phyloP scores from a whole-genome alignment of 2,797 vertebrate genomes.

The Poecilia picta region DNA sequence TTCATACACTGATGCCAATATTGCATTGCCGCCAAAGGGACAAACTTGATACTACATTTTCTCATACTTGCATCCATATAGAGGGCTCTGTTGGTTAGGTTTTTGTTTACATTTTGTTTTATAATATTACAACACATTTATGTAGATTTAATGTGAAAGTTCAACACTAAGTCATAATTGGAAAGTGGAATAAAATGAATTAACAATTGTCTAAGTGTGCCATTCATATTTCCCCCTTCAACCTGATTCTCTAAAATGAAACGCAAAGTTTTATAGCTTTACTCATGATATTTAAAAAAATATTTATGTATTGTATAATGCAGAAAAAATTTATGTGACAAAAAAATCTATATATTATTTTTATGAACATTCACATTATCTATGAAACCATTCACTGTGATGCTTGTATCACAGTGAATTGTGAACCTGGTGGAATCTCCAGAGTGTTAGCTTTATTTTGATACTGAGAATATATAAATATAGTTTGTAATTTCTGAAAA shows the following conservation, averaged over 20 bases:
- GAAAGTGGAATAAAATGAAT: background rate
- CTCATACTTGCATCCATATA: background rate
- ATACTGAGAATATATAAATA: background rate
- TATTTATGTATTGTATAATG: background rate
- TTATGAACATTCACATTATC: background rate
- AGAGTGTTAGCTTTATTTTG: background rate
- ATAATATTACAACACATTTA: background rate
- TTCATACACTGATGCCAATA: background rate
- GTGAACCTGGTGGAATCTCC: background rate
- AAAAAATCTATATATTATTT: background rate
- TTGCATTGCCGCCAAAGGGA: conserved; percentile 49
- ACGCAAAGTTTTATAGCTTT: background rate
- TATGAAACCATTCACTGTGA: background rate
- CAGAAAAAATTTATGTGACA: background rate
- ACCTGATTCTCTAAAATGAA: background rate
- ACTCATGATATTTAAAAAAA: background rate
- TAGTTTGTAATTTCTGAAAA: background rate
- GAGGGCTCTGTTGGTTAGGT: background rate
- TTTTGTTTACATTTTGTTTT: background rate
- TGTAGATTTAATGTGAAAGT: background rate
- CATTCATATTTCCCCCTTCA: background rate
- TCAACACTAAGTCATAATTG: background rate
- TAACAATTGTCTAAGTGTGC: background rate
- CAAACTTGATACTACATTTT: conserved; percentile 14
- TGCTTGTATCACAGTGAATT: no score